Conservation (phyloP, 2,797 vertebrate genomes). For the Acrocephalus scirpaceus region DNA sequence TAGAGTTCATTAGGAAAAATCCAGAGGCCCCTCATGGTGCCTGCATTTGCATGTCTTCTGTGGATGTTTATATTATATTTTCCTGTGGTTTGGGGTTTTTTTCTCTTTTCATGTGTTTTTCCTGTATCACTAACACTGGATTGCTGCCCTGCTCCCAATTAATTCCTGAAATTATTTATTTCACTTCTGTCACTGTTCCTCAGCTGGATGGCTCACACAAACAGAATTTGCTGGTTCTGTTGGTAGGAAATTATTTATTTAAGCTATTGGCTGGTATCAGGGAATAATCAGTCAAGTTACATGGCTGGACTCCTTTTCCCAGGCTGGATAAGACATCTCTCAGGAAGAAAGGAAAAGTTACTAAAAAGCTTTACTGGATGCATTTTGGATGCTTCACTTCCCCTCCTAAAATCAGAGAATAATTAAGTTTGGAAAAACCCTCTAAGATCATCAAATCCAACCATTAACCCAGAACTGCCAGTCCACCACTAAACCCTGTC, state of each 20-base stretch:
- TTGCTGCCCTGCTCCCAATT: background rate
- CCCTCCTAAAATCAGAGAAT: background rate
- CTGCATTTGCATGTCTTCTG: constrained; percentile 10
- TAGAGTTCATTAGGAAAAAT: constrained; percentile 17
- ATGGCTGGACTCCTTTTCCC: background rate
- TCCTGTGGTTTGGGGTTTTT: background rate
- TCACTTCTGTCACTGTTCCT: background rate
- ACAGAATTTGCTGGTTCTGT: background rate
- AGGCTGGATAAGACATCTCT: background rate
- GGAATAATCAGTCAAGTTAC: background rate
- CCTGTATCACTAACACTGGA: background rate
- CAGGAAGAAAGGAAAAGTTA: background rate
- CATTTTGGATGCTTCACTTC: background rate
- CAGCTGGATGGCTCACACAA: background rate
- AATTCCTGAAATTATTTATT: background rate
- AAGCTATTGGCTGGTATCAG: background rate
- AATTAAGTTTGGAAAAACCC: background rate
- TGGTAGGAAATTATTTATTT: background rate
- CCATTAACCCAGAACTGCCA: background rate
- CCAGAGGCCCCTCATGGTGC: background rate
- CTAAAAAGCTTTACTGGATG: background rate
- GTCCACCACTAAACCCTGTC: background rate
- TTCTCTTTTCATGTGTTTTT: background rate
- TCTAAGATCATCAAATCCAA: background rate
- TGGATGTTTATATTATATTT: background rate